Conservation (phyloP, 2,888 invertebrate species). For the Nemoura dubitans region DNA sequence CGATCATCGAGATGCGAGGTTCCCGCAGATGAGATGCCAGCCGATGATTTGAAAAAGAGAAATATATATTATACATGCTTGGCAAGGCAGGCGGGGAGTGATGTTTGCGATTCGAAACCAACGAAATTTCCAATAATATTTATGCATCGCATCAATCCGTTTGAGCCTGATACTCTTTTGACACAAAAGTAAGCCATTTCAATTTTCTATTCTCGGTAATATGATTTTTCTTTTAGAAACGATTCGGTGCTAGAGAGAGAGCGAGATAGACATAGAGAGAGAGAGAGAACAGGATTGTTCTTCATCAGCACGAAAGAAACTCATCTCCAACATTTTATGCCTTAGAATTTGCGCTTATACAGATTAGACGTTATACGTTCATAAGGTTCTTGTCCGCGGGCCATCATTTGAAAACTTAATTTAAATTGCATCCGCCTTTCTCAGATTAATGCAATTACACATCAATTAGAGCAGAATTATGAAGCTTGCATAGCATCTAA, state of each 20-base stretch:
- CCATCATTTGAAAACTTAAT: not conserved
- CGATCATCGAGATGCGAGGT: not conserved
- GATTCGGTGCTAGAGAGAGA: not conserved
- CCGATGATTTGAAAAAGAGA: not conserved
- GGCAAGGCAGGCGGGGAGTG: not conserved
- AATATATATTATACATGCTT: not conserved
- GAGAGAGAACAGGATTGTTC: not conserved
- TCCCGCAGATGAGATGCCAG: not conserved
- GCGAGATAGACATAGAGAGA: too few species aligned
- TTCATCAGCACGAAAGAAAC: not conserved
- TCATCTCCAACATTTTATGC: not conserved
- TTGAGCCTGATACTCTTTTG: not conserved
- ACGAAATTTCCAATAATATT: not conserved
- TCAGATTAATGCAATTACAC: not conserved
- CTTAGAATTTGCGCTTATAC: not conserved
- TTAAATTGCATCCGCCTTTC: not conserved
- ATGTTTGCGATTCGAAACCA: not conserved
- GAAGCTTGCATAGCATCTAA: not conserved
- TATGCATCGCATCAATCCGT: not conserved
- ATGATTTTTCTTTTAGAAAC: not conserved
- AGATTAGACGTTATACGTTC: not conserved
- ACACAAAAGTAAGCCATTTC: slow-evolving; percentile 7
- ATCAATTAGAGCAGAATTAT: not conserved
- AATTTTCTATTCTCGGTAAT: not conserved
- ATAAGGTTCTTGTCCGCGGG: not conserved